Conservation (phyloP, 2,797 vertebrate genomes). For the Crocodylus rhombifer region DNA sequence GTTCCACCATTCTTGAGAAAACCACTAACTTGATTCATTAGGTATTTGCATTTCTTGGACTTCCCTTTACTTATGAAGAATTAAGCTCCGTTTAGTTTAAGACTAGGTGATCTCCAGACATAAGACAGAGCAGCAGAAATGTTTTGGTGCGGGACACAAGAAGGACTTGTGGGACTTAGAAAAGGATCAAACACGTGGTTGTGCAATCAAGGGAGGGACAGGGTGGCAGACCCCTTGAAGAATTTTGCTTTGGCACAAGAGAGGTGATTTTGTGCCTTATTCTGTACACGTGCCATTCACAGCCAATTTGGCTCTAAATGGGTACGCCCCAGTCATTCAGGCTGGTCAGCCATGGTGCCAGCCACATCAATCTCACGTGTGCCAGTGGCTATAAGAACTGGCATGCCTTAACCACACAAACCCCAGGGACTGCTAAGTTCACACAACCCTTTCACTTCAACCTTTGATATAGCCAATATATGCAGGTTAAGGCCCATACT, state of each 20-base stretch:
- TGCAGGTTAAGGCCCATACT: no score
- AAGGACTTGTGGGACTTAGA: neutral
- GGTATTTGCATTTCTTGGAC: neutral
- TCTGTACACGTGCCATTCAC: neutral
- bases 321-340: neutral
- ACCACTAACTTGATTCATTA: neutral
- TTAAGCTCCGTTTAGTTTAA: neutral
- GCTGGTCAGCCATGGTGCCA: no score
- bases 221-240: neutral
- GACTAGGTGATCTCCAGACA: neutral
- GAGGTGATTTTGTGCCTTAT: no score
- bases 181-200: neutral
- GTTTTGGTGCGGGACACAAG: accelerated
- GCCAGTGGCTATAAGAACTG: no score
- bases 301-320: neutral
- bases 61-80: neutral
- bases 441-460: no score
- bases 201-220: neutral
- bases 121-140: neutral
- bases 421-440: no score
- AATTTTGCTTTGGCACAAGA: no score
- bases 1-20: neutral
- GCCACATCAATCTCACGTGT: no score
- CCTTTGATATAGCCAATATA: no score
- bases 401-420: no score